phyloP scores from a whole-genome alignment of 2,113 vertebrate genomes.

The Leuciscus idus region DNA sequence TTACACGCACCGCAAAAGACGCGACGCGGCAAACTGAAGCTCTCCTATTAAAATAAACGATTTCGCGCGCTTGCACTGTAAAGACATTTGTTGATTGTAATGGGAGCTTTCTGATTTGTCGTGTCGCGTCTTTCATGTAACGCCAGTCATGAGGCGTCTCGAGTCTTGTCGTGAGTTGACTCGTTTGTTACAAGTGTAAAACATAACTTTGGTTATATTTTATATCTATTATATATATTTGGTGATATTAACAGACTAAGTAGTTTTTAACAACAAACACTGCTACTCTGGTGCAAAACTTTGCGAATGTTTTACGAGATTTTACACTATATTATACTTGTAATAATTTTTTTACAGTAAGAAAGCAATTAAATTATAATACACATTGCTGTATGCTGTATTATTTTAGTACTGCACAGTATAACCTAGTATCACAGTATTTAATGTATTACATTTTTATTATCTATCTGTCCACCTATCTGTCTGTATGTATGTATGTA shows the following conservation, averaged over 20 bases:
- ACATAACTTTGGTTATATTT: not conserved
- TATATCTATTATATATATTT: not conserved
- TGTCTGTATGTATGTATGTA: no score
- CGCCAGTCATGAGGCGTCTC: not conserved
- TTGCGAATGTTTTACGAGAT: not conserved
- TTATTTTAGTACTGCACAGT: not conserved
- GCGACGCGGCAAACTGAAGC: not conserved
- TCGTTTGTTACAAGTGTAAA: not conserved
- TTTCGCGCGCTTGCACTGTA: not conserved
- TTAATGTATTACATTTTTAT: no score
- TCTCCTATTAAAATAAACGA: not conserved
- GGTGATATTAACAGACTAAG: not conserved
- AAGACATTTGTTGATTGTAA: not conserved
- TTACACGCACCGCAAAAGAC: not conserved
- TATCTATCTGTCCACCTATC: not conserved
- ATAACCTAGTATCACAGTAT: not conserved
- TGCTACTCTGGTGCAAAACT: not conserved
- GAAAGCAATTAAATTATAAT: not conserved
- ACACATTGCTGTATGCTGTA: not conserved
- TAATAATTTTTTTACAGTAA: not conserved
- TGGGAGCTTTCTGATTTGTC: not conserved
- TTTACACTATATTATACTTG: not conserved
- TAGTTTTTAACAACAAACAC: not conserved
- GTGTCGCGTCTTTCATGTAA: not conserved
- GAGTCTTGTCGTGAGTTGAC: not conserved